Evolutionary conservation across 2,113 vertebrate genomes (phyloP).

Genomic region (Embiotoca jacksoni): DNA sequence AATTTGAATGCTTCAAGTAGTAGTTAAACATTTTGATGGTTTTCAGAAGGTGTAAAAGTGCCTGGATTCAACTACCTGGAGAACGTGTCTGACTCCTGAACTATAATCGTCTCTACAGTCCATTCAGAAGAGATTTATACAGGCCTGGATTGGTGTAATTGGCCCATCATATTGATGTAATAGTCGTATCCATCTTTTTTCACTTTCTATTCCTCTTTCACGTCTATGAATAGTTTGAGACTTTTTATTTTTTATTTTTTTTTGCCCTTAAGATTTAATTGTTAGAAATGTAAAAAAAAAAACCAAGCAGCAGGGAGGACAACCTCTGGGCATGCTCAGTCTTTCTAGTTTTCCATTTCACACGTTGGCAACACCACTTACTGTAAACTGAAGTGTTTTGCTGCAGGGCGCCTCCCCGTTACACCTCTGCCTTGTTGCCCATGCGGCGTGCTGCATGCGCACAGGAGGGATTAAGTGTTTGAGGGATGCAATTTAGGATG

Average conservation of each 20-base stretch:
- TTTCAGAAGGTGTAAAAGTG: not conserved
- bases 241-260: not conserved
- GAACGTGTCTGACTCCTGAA: slow-evolving; percentile 12
- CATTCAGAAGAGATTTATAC: slow-evolving; percentile 22
- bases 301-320: slow-evolving; percentile 33
- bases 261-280: slow-evolving; percentile 44
- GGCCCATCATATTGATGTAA: slow-evolving; percentile 25
- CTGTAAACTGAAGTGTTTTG: slow-evolving; percentile 37
- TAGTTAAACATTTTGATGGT: slow-evolving; percentile 27
- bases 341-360: not conserved
- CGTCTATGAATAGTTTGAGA: not conserved
- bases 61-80: not conserved
- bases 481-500: slow-evolving; percentile 28
- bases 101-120: slow-evolving; percentile 3
- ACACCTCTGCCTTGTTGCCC: slow-evolving; percentile 44
- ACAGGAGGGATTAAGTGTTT: slow-evolving; percentile 34
- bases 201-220: not conserved
- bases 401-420: slow-evolving; percentile 47
- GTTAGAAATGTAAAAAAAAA: slow-evolving; percentile 51
- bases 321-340: slow-evolving; percentile 23
- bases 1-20: not conserved
- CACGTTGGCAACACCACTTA: slow-evolving; percentile 9
- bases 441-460: slow-evolving; percentile 26
- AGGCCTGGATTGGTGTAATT: slow-evolving; percentile 11
- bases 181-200: slow-evolving; percentile 40